These are phyloP conservation scores for Onychorhynchus coronatus DNA, from an alignment of 2,113 vertebrate genomes.

Conservation along the genomic window DNA sequence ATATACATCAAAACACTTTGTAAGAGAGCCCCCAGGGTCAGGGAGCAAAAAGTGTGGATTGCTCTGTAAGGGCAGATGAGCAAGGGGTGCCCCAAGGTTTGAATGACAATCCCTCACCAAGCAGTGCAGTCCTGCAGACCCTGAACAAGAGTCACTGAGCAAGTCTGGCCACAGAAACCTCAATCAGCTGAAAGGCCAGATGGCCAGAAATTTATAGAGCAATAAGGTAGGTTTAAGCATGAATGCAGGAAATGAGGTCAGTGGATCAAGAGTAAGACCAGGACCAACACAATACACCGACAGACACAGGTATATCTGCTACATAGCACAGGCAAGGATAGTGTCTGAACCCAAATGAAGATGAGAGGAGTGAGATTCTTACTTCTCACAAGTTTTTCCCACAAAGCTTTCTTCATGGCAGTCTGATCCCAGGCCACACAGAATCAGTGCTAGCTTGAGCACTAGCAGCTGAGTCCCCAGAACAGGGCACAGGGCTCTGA, in stretches of 20 bases:
- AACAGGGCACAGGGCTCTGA: not conserved
- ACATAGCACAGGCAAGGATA: not conserved
- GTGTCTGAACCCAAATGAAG: not conserved
- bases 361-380: not conserved
- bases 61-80: not conserved
- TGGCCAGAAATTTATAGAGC: not conserved
- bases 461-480: not conserved
- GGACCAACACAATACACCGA: not conserved
- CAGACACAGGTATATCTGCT: not conserved
- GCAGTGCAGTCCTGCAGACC: not conserved
- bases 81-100: fast-evolving
- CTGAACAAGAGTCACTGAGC: fast-evolving
- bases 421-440: not conserved
- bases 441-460: not conserved
- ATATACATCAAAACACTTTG: not conserved
- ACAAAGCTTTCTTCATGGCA: not conserved
- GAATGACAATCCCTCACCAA: not conserved
- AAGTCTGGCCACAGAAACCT: not conserved
- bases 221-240: not conserved
- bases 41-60: not conserved
- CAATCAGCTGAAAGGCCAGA: not conserved
- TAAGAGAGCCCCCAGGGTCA: not conserved
- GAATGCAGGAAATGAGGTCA: not conserved
- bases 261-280: not conserved
- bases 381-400: not conserved